phyloP scores from a whole-genome alignment of 2,797 vertebrate species.

The Bovichtus variegatus region DNA sequence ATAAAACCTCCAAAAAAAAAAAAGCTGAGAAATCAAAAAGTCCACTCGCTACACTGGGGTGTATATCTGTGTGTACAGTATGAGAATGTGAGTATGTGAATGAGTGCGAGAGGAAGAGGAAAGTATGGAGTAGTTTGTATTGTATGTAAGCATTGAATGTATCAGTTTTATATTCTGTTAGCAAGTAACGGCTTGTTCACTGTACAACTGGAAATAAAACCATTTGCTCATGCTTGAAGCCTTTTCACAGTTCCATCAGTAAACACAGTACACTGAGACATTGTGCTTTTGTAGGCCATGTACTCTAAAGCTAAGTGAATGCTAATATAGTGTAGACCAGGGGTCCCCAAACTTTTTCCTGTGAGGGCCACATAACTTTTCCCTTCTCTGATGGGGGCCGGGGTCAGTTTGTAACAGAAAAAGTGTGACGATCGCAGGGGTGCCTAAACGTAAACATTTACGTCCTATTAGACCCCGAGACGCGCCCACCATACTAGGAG shows the following conservation, averaged over 20 bases:
- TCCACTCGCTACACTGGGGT: constrained; percentile 2
- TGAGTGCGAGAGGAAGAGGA: not conserved
- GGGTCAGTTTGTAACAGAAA: too few species aligned
- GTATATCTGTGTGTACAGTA: constrained; percentile 13
- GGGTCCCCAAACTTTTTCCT: too few species aligned
- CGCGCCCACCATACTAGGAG: too few species aligned
- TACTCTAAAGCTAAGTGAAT: not conserved
- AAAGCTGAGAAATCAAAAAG: constrained; percentile 38
- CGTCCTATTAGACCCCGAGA: too few species aligned
- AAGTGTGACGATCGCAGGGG: too few species aligned
- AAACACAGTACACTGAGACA: constrained; percentile 7
- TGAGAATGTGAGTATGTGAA: not conserved
- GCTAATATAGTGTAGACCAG: not conserved
- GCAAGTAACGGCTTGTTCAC: constrained; percentile 31
- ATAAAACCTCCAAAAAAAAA: constrained; percentile 40
- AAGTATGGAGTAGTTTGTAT: not conserved
- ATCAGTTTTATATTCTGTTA: constrained; percentile 15
- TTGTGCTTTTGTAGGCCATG: not conserved
- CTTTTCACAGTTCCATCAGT: constrained; percentile 31
- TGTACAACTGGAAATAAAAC: constrained; percentile 29
- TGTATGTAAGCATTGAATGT: not conserved
- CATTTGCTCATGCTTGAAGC: constrained; percentile 45
- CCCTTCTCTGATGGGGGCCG: too few species aligned
- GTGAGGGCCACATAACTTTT: too few species aligned
- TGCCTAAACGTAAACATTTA: too few species aligned